A percentile compares a stretch with the other conserved stretches of the same genome.
Evolutionary conservation across 2,113 vertebrate genomes (phyloP).

Genomic region (Ceyx melanurus): DNA sequence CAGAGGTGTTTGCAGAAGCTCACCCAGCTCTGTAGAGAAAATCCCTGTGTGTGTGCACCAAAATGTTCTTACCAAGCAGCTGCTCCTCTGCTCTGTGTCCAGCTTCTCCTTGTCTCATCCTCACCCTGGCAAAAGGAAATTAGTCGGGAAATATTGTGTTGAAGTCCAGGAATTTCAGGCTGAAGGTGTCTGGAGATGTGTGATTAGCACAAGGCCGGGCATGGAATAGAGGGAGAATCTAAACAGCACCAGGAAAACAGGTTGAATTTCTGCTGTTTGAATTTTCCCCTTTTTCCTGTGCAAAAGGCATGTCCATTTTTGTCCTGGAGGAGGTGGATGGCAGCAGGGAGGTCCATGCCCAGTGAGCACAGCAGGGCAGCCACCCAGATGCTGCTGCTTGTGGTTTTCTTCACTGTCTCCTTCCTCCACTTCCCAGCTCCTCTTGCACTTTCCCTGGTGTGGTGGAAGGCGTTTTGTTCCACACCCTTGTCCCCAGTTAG

Average conservation of each 20-base stretch:
- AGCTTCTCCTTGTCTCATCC: neutral
- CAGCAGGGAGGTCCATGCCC: rapidly evolving
- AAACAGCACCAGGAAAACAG: rapidly evolving
- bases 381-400: rapidly evolving
- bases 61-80: neutral
- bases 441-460: too few species aligned
- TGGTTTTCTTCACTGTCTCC: rapidly evolving
- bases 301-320: neutral
- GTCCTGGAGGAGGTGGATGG: neutral
- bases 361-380: neutral
- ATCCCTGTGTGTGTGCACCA: neutral
- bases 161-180: rapidly evolving
- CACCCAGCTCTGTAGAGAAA: neutral
- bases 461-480: neutral
- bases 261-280: neutral
- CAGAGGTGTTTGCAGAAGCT: neutral
- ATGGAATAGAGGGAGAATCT: neutral
- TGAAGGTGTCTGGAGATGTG: rapidly evolving
- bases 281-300: neutral
- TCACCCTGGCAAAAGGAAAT: neutral
- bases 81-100: too few species aligned
- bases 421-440: neutral
- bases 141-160: rapidly evolving
- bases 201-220: neutral
- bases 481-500: neutral